Evolutionary conservation across 2,888 invertebrate species (phyloP).

Genomic region (Leucoptera coffeella): DNA sequence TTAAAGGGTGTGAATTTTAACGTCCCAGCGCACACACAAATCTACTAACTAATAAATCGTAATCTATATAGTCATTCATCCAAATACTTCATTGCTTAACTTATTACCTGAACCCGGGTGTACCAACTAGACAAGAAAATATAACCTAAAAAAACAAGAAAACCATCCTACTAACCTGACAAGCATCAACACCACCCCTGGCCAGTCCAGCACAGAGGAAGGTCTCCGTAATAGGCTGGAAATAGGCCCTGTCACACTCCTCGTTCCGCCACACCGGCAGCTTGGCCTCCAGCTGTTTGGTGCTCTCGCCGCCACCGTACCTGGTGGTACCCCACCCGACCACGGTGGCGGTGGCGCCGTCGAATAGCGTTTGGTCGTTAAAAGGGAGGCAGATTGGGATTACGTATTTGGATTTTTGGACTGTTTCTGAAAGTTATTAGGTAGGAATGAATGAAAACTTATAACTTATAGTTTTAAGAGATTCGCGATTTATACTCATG

Average conservation of each 20-base stretch:
- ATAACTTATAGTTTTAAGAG: too few species aligned
- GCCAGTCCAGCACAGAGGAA: slow-evolving; percentile 87
- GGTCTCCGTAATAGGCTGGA: slow-evolving; percentile 85
- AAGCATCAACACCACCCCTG: slow-evolving; percentile 89
- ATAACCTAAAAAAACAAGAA: too few species aligned
- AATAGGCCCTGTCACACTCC: slow-evolving; percentile 85
- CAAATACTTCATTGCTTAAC: too few species aligned
- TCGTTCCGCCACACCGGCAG: slow-evolving; percentile 86
- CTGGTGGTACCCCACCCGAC: slow-evolving; percentile 90
- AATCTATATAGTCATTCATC: too few species aligned
- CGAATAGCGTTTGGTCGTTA: slow-evolving; percentile 53
- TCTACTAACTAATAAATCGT: too few species aligned
- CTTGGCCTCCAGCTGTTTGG: slow-evolving; percentile 75
- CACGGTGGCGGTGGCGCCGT: slow-evolving; percentile 76
- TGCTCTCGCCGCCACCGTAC: slow-evolving; percentile 86
- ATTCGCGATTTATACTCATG: too few species aligned
- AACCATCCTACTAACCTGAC: slow-evolving; percentile 67
- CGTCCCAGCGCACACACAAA: too few species aligned
- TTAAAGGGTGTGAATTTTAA: too few species aligned
- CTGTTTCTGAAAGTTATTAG: slow-evolving; percentile 52
- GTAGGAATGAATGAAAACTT: too few species aligned
- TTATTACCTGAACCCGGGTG: too few species aligned
- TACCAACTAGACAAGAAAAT: too few species aligned
- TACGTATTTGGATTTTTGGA: slow-evolving; percentile 76
- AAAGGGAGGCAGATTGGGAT: slow-evolving; percentile 82